These are phyloP conservation scores for Tanytarsus gracilentus DNA, from an alignment of 2,888 invertebrate genomes.

Conservation along the genomic window DNA sequence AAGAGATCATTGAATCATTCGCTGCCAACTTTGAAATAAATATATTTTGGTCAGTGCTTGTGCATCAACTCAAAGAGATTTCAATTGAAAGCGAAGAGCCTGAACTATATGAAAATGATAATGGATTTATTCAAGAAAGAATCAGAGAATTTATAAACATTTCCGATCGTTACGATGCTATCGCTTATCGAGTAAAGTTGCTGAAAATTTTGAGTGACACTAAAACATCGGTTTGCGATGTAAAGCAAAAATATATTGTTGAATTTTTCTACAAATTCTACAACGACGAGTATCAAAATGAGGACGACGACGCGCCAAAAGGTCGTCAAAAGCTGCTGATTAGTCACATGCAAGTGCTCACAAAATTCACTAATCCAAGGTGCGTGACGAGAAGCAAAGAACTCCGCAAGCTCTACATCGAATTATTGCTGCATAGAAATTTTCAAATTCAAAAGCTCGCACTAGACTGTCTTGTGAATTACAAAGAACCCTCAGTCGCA, in stretches of 20 bases:
- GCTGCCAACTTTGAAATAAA: slow-evolving; percentile 52
- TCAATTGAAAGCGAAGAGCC: neutral
- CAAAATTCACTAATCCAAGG: slow-evolving; percentile 71
- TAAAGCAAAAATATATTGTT: slow-evolving; percentile 70
- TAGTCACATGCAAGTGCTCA: slow-evolving; percentile 63
- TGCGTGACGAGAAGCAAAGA: slow-evolving; percentile 67
- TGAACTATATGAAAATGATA: neutral
- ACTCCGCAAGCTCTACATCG: slow-evolving; percentile 64
- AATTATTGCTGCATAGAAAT: slow-evolving; percentile 72
- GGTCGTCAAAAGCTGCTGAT: slow-evolving; percentile 43
- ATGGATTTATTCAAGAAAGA: slow-evolving; percentile 12
- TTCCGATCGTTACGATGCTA: slow-evolving; percentile 55
- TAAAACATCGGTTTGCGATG: slow-evolving; percentile 60
- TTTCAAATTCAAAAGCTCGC: slow-evolving; percentile 73
- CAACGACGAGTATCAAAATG: slow-evolving; percentile 51
- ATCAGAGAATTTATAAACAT: slow-evolving; percentile 4
- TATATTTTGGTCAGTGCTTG: slow-evolving; percentile 68
- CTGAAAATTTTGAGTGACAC: slow-evolving; percentile 70
- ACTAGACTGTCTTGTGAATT: slow-evolving; percentile 76
- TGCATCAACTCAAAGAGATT: neutral
- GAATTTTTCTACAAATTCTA: slow-evolving; percentile 69
- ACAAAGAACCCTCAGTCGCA: slow-evolving; percentile 66
- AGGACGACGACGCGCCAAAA: slow-evolving; percentile 36
- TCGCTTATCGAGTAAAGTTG: slow-evolving; percentile 69
- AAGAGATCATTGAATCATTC: slow-evolving; percentile 64